Base-by-base conservation (phyloP, 2,888 invertebrate species). In the Hyppa rectilinea region DNA sequence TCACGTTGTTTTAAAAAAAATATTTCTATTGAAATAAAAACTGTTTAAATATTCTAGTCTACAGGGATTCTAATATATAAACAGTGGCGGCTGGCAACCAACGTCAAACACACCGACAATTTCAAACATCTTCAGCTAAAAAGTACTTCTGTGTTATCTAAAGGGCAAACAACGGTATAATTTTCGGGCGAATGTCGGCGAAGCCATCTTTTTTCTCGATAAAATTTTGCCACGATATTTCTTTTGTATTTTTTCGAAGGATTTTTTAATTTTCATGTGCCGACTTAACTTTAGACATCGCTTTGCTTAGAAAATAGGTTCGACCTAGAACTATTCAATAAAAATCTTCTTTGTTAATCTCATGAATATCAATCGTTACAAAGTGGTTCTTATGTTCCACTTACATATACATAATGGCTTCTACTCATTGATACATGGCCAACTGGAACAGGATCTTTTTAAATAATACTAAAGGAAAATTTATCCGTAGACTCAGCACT, bases 391-490 rank as follows among this genome's bases (percentile, higher is more conserved):
- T 43, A 65, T 59, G 67, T 47, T 68, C 72, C 50, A 69, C 55
- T 80, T 76, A 69, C 66, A 72, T 76, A 64, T 4, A 40, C 26
- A 71, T 55, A 58, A 70, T 56, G 12, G n/a, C 43, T 50, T 59
- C 66, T 67, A 67, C 77, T 77, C 47, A 61, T 80, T 65, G 70
- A 43, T 56, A 73, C 62, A 65, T 38, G 31, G 67, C 67, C 65
- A 81, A 81, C 61, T 72, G 55, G 78, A 59, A 50, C 69, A 36
- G 38, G n/a, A 75, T 68, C 58, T 62, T 72, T 81, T 70, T 63
- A 53, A 49, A 67, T 78, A 53, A 52, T 26, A 40, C 4, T n/a
- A 31, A 29, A 20, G n/a, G 59, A 67, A 79, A 62, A 68, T 75
- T 72, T 58, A 75, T 73, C 10, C 10, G 59, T 26, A 68, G 52